A percentile compares a stretch with the other conserved stretches of the same genome.
Conservation (phyloP, 2,797 vertebrate genomes). For the Rhinoraja longicauda region DNA sequence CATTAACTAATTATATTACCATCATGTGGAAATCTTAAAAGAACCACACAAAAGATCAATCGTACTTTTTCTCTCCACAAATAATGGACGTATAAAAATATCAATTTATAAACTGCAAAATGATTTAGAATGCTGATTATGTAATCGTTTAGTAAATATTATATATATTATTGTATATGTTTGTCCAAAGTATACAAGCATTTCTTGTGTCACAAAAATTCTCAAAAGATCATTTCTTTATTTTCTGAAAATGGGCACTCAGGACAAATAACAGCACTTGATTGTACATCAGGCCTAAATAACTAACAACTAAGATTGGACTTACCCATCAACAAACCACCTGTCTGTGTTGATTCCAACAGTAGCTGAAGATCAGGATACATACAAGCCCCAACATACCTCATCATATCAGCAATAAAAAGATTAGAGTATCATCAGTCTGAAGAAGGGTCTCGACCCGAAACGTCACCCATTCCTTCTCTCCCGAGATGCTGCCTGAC, state of each 20-base stretch:
- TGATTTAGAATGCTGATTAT: background rate
- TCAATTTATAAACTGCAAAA: background rate
- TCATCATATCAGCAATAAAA: too few species aligned
- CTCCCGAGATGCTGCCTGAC: too few species aligned
- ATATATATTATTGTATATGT: background rate
- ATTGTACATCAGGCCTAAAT: background rate
- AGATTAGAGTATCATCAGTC: too few species aligned
- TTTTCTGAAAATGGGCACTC: background rate
- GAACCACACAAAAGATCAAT: background rate
- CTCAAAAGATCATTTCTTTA: background rate
- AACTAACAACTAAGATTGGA: background rate
- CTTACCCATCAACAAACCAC: background rate
- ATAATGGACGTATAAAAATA: background rate
- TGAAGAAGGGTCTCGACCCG: too few species aligned
- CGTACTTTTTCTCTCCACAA: background rate
- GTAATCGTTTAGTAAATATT: background rate
- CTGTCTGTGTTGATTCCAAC: background rate
- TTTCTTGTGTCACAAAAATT: background rate
- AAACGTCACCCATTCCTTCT: too few species aligned
- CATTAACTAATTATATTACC: background rate
- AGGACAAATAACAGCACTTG: background rate
- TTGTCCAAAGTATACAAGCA: background rate
- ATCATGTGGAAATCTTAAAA: background rate
- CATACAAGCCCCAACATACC: too few species aligned
- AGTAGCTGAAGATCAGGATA: too few species aligned